Percentiles rank a stretch among this genome's conserved stretches.
phyloP scores from a whole-genome alignment of 2,797 vertebrate species.

The Pelodytes ibericus region DNA sequence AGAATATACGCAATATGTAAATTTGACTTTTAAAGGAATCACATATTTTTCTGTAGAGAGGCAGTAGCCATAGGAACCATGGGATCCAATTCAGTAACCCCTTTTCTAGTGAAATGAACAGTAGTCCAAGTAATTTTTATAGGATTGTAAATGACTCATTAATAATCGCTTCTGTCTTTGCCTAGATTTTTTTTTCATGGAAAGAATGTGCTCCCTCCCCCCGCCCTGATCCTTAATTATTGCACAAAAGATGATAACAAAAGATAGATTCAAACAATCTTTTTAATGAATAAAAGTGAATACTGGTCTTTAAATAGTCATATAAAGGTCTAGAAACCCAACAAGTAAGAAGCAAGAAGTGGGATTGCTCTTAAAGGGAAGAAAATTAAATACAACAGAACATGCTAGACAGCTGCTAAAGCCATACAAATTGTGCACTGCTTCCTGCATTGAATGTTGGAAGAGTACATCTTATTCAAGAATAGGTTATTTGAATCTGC shows the following conservation, averaged over 20 bases:
- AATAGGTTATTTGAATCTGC: conserved; percentile 56
- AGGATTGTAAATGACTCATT: conserved; percentile 32
- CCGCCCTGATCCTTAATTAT: conserved; percentile 18
- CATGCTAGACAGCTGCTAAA: conserved; percentile 52
- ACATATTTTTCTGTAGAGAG: neutral
- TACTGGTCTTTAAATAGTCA: conserved; percentile 18
- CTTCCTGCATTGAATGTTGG: conserved; percentile 48
- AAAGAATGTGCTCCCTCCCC: neutral
- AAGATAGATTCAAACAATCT: neutral
- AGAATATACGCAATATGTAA: no score
- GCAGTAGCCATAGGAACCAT: conserved; percentile 32
- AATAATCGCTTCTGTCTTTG: conserved; percentile 34
- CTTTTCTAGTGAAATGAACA: conserved; percentile 45
- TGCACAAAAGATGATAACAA: conserved; percentile 13
- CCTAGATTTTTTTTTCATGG: conserved; percentile 9
- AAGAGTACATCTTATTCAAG: conserved; percentile 52
- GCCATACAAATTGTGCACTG: conserved; percentile 48
- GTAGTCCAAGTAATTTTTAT: neutral
- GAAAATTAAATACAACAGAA: conserved; percentile 48
- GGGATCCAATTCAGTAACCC: conserved; percentile 21
- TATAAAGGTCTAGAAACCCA: conserved; percentile 29
- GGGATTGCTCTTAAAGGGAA: conserved; percentile 31
- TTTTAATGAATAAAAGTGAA: conserved; percentile 12
- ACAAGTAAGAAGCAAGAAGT: conserved; percentile 35
- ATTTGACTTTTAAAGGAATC: no score